Conservation (phyloP, 2,797 vertebrate genomes). For the Poecilia picta region DNA sequence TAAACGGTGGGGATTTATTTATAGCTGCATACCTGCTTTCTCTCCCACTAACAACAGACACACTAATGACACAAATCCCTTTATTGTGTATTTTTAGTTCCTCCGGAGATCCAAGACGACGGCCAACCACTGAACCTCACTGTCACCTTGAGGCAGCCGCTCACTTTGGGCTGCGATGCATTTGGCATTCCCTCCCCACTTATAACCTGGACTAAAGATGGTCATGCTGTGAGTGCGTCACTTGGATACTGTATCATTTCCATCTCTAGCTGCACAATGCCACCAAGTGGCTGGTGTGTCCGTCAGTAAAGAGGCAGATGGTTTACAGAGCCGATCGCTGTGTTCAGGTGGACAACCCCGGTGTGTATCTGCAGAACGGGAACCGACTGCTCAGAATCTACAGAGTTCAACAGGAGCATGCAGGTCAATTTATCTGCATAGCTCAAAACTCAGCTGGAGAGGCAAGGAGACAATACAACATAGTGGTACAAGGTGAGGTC, state of each 20-base stretch:
- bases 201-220: conserved; percentile 87
- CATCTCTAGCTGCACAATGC: conserved; percentile 55
- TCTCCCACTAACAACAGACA: background rate
- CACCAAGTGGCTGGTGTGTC: conserved; percentile 65
- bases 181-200: conserved; percentile 84
- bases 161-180: conserved; percentile 85
- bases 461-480: conserved; percentile 74
- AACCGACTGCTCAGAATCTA: conserved; percentile 84
- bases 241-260: background rate
- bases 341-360: conserved; percentile 70
- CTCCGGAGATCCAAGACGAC: conserved; percentile 86
- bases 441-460: conserved; percentile 85
- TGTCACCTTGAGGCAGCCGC: conserved; percentile 82
- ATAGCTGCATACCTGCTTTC: background rate
- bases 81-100: conserved; percentile 73
- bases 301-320: conserved; percentile 11
- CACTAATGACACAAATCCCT: background rate
- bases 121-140: conserved; percentile 81
- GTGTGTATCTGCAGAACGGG: conserved; percentile 79
- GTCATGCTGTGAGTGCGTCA: conserved; percentile 76
- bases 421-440: conserved; percentile 83
- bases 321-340: conserved; percentile 16
- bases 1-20: conserved; percentile 78
- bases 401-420: conserved; percentile 80
- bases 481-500: conserved; percentile 86